Percentiles rank a stretch among this genome's conserved stretches.
Evolutionary conservation across 2,888 invertebrate genomes (phyloP).

Genomic region (Argyresthia albistria): DNA sequence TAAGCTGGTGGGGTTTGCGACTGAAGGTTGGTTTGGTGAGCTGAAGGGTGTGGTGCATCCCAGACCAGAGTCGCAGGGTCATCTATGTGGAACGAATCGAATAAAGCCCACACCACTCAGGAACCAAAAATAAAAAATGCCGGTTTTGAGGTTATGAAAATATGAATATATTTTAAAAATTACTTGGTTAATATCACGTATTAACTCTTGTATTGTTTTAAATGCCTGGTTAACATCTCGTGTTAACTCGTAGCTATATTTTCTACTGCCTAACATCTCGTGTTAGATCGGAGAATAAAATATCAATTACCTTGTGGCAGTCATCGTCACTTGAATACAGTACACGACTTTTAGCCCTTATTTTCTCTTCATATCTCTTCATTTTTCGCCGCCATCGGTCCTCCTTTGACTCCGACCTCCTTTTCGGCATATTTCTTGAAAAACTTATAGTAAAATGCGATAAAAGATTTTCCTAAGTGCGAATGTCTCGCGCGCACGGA

Average conservation of each 20-base stretch:
- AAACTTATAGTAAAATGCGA: not conserved
- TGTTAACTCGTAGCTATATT: not conserved
- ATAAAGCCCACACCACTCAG: not conserved
- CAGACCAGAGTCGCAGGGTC: not conserved
- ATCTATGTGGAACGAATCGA: not conserved
- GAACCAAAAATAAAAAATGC: too few relatives aligned
- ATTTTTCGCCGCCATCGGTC: not conserved
- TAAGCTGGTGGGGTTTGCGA: not conserved
- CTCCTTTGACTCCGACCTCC: not conserved
- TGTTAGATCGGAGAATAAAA: not conserved
- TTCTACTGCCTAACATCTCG: not conserved
- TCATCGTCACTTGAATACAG: not conserved
- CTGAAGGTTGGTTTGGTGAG: not conserved
- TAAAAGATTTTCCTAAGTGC: not conserved
- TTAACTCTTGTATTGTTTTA: slow-evolving; percentile 2
- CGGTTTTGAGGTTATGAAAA: not conserved
- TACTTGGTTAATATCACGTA: slow-evolving; percentile 5
- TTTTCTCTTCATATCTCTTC: not conserved
- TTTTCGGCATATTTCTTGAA: not conserved
- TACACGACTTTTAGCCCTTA: not conserved
- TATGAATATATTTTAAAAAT: not conserved
- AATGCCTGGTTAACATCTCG: slow-evolving; percentile 2
- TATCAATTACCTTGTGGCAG: not conserved
- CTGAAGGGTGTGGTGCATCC: not conserved
- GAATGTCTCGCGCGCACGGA: slow-evolving; percentile 1